Base-by-base conservation (phyloP, 2,113 vertebrate genomes). In the Forbesichthys papilliferus region DNA sequence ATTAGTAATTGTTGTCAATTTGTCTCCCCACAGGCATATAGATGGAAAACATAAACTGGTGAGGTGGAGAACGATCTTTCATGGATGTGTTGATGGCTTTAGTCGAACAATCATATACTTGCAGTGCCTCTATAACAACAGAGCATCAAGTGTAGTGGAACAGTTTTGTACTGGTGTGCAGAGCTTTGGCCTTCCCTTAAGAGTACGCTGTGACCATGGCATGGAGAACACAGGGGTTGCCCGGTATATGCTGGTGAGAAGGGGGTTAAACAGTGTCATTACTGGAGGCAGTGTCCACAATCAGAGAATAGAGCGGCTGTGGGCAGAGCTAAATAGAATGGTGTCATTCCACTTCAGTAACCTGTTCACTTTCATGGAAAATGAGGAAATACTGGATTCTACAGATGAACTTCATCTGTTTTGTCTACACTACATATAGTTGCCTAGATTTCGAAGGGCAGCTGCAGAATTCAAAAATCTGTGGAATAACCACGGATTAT, bases 311-410 rank as follows among this genome's bases (percentile, higher is more conserved):
- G 20, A 20, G 2, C 20, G 2, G 20, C 20, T 20, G 20, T 20
- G 20, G 20, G 20, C 20, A 20, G 20, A 20, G 20, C 20, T 20
- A 20, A 20, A 20, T 20, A 20, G 20, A 20, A 2, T 20, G 20
- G 20, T 20, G 20, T 20, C 20, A 20, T 20, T 20, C 20, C 20
- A 20, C 2, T 1, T 20, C 20, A 60, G 5, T 33, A 51, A 58
- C 59, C 61, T 69, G 33, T 77, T 77, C n/a, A 51, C 9, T 11
- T 77, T 63, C 54, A 72, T 72, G 69, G 75, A 67, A 14, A 5
- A 63, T 4, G 47, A 64, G 7, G 54, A 53, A 9, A 48, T 73
- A 3, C 13, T 78, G 7, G 48, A 73, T 34, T 73, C 69, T 47
- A 48, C 58, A 1, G 27, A n/a, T 73, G 70, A 78, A 49, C 36